Base-by-base conservation (phyloP, 2,888 invertebrate genomes). In the Clusia tigrina region DNA sequence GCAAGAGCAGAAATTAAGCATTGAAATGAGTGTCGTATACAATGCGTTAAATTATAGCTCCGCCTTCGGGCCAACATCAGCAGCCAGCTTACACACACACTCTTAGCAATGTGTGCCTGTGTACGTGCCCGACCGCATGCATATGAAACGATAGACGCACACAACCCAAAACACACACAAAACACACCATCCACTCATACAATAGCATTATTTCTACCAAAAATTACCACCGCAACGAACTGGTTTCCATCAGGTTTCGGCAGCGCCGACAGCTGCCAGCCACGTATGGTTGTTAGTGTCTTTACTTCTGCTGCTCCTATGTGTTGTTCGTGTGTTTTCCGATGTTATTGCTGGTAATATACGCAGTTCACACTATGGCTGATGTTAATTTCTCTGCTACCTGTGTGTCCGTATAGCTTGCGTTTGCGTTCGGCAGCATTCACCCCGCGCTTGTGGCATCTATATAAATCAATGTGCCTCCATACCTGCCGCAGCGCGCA, bases 1-100 rank as follows among this genome's bases (percentile, higher is more conserved):
- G 24, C 59, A 58, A 17, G 17, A 58, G 58, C 26, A 61, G 51
- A 63, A 58, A 51, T 61, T 51, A 62, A 52, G 51, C 69, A 74
- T 72, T 73, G 69, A 75, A 75, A 75, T 76, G 75, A 76, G 74
- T 71, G 67, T 65, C 58, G 54, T 57, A 53, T 67, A n/a, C n/a
- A n/a, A n/a, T 62, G 54, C 54, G 46, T 62, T 54, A 70, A 70
- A 68, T 68, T 67, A 62, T 73, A 67, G 75, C 79, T 78, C 80
- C 79, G 79, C 79, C 79, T 77, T 72, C 69, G 66, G 66, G 73
- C 66, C 67, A 70, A 71, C 69, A 63, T 57, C 67, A 68, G n/a
- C n/a, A n/a, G n/a, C n/a, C n/a, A n/a, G n/a, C n/a, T n/a, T n/a
- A 67, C 58, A 42, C 42, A 42, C n/a, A 42, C 42, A 42, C n/a